Percentiles rank a stretch among this genome's conserved stretches.
phyloP scores from a whole-genome alignment of 2,888 invertebrate genomes.

The Lepidocyrtoides sp. region DNA sequence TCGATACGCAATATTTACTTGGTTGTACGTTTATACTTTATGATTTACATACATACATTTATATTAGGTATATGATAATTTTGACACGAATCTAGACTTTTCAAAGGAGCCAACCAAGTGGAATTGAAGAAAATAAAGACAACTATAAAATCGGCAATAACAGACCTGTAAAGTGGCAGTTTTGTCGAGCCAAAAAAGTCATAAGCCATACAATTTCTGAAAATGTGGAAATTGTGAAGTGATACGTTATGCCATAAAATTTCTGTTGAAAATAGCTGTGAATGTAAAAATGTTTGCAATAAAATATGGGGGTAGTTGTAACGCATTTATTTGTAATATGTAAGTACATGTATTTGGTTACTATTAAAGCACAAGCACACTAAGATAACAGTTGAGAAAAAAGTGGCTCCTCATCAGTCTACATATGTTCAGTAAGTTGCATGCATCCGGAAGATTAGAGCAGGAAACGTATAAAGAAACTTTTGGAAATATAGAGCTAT shows the following conservation, averaged over 20 bases:
- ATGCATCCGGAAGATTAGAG: too few relatives aligned
- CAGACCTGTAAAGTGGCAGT: slow-evolving; percentile 16
- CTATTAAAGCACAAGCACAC: too few relatives aligned
- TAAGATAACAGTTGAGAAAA: too few relatives aligned
- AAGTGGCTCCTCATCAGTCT: too few relatives aligned
- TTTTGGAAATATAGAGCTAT: too few relatives aligned
- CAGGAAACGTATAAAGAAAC: too few relatives aligned
- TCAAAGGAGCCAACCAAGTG: slow-evolving; percentile 24
- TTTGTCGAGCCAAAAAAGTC: background rate
- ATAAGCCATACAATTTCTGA: slow-evolving; percentile 4
- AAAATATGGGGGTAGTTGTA: background rate
- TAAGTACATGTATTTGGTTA: too few relatives aligned
- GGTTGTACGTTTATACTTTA: background rate
- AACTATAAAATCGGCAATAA: slow-evolving; percentile 49
- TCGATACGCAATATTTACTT: background rate
- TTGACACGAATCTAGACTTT: background rate
- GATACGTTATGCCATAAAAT: slow-evolving; percentile 39
- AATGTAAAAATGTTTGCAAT: slow-evolving; percentile 25
- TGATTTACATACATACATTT: slow-evolving; percentile 33
- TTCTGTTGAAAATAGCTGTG: slow-evolving; percentile 3
- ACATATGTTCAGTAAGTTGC: too few relatives aligned
- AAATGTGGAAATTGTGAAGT: slow-evolving; percentile 43
- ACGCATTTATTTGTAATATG: too few relatives aligned
- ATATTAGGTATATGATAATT: background rate
- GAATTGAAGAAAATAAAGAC: slow-evolving; percentile 29